Base-by-base conservation (phyloP, 2,888 invertebrate genomes). In the Epistrophella euchroma region DNA sequence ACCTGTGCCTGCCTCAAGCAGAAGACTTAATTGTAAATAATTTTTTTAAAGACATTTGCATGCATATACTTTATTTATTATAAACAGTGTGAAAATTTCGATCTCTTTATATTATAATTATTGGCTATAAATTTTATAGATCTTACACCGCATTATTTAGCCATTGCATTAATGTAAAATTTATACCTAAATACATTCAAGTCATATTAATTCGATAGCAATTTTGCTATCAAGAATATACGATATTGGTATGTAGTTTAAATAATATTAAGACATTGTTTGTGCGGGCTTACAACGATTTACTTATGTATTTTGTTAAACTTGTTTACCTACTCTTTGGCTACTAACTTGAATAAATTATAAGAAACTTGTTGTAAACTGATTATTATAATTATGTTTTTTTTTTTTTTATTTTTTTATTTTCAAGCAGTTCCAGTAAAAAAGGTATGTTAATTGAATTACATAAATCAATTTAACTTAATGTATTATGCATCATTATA, bases 51-150 rank as follows among this genome's bases (percentile, higher is more conserved):
- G 1, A 52, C 52, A 37, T 52, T 68, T 68, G 68, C 68, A 37
- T 68, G 22, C 6, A 22, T 32, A n/a, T 62, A n/a, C n/a, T 4
- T 22, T 35, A 22, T 22, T 19, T n/a, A 19, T 13, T 40, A 45
- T 68, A n/a, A 68, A 68, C 10, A 52, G 52, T 68, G 68, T 68
- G 68, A 68, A 52, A 68, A 68, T 68, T 52, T 68, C 68, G 68
- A 68, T 68, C 68, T 35, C 50, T 50, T 68, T 68, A 68, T 68
- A 68, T 52, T 52, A n/a, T 68, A 68, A 68, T 68, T 22, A 68
- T 37, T 22, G 52, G 68, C 68, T 37, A 68, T 68, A 68, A 68
- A 68, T 68, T 68, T 68, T 37, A 68, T 68, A 37, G 68, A 66
- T 35, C 15, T 66, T 66, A 64, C 43, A 58, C 32, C 32, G 35